Evolutionary conservation across 2,113 vertebrate species (phyloP).

Genomic region (Tragelaphus scriptus): DNA sequence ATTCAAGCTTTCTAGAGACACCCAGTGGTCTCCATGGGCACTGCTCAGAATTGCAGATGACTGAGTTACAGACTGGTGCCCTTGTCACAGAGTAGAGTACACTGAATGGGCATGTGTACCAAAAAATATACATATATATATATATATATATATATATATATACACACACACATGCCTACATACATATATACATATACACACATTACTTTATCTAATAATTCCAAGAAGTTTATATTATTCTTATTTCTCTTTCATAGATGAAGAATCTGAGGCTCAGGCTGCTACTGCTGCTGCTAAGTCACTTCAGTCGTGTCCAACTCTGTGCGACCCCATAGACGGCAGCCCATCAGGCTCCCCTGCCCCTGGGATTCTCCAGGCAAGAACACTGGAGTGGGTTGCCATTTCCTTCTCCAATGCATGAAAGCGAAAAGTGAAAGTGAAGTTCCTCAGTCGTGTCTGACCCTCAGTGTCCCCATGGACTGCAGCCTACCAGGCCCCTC

Average conservation of each 20-base stretch:
- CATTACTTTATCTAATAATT: not conserved
- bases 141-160: not conserved
- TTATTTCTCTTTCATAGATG: not conserved
- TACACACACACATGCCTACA: not conserved
- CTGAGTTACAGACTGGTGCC: not conserved
- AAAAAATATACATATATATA: not conserved
- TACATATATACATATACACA: not conserved
- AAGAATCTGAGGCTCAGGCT: not conserved
- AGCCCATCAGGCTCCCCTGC: too few species aligned
- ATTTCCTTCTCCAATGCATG: too few species aligned
- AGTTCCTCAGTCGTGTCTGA: too few species aligned
- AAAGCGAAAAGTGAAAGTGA: too few species aligned
- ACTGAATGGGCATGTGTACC: not conserved
- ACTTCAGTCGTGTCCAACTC: too few species aligned
- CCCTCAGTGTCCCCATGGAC: too few species aligned
- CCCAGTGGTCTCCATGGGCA: constrained; percentile 11
- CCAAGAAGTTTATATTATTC: not conserved
- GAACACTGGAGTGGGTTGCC: too few species aligned
- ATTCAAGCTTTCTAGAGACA: constrained; percentile 50
- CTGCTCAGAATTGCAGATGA: not conserved
- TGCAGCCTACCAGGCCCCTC: too few species aligned
- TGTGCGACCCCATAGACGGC: too few species aligned
- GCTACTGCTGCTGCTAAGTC: too few species aligned
- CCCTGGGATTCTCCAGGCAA: too few species aligned
- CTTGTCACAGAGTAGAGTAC: not conserved